Evolutionary conservation across 2,797 vertebrate genomes (phyloP).

Genomic region (Propithecus perrieri): DNA sequence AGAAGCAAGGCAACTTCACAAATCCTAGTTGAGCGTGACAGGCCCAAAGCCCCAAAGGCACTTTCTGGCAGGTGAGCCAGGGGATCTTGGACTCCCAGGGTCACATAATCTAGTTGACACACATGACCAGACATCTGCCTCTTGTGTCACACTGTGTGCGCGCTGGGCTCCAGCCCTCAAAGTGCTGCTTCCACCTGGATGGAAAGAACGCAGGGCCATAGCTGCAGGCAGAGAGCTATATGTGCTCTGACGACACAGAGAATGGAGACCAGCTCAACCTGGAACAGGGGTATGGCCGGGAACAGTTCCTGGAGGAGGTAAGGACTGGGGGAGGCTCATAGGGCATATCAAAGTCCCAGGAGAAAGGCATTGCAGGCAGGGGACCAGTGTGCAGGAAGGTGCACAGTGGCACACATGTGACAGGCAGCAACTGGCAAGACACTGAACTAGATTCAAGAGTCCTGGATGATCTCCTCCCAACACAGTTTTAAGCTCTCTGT

Average conservation of each 20-base stretch:
- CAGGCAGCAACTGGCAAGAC: not conserved
- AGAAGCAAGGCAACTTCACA: not conserved
- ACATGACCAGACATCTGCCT: fast-evolving
- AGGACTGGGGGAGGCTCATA: not conserved
- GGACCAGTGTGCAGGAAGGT: not conserved
- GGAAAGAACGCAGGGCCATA: not conserved
- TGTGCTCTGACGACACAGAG: not conserved
- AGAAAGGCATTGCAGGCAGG: not conserved
- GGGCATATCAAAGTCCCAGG: not conserved
- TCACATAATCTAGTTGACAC: not conserved
- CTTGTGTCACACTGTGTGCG: fast-evolving
- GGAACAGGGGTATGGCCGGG: not conserved
- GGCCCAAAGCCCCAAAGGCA: not conserved
- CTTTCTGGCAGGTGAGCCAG: not conserved
- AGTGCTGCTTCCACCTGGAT: not conserved
- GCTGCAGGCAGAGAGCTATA: not conserved
- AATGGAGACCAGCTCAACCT: fast-evolving
- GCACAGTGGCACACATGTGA: not conserved
- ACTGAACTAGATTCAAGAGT: not conserved
- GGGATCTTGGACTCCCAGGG: too few relatives aligned
- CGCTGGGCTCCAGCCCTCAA: not conserved
- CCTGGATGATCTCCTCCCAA: not conserved
- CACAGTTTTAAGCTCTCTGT: not conserved
- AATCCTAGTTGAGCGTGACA: not conserved
- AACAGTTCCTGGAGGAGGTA: not conserved